Percentiles rank a stretch among this genome's conserved stretches.
Conservation (phyloP, 2,797 vertebrate species). For the Apogon talboti region DNA sequence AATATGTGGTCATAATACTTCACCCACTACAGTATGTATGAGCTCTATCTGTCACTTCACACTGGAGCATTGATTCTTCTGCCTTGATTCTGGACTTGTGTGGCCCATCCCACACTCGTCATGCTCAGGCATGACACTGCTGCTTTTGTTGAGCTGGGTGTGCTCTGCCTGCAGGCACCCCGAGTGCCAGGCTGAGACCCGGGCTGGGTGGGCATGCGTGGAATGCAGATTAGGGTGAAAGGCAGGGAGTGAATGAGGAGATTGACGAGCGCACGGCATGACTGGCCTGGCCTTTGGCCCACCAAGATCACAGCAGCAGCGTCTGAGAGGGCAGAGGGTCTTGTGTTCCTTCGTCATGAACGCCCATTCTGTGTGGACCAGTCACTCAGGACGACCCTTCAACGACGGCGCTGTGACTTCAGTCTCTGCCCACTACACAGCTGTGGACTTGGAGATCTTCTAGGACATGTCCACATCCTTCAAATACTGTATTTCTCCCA, state of each 20-base stretch:
- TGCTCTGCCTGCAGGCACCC: conserved; percentile 39
- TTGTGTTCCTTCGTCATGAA: conserved; percentile 43
- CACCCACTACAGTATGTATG: conserved; percentile 18
- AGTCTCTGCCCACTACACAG: conserved; percentile 15
- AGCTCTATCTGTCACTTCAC: conserved; percentile 5
- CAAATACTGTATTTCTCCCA: background rate
- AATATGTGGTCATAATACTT: conserved; percentile 48
- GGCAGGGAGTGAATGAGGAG: conserved; percentile 41
- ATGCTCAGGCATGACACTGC: conserved; percentile 66
- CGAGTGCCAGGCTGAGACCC: conserved; percentile 76
- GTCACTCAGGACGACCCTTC: conserved; percentile 3
- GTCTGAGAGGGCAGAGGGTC: conserved; percentile 28
- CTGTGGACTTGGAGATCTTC: background rate
- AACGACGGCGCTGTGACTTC: conserved; percentile 14
- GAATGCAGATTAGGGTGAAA: conserved; percentile 74
- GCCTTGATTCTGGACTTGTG: conserved; percentile 3
- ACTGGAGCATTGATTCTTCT: conserved; percentile 1
- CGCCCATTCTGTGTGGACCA: conserved; percentile 44
- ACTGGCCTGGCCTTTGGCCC: conserved; percentile 59
- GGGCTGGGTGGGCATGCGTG: conserved; percentile 68
- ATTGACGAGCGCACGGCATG: conserved; percentile 49
- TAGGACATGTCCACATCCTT: background rate
- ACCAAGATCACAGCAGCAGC: conserved; percentile 34
- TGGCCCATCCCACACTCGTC: conserved; percentile 56
- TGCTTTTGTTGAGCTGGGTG: conserved; percentile 70